Conservation (phyloP, 2,888 invertebrate genomes). For the Lampropteryx suffumata region DNA sequence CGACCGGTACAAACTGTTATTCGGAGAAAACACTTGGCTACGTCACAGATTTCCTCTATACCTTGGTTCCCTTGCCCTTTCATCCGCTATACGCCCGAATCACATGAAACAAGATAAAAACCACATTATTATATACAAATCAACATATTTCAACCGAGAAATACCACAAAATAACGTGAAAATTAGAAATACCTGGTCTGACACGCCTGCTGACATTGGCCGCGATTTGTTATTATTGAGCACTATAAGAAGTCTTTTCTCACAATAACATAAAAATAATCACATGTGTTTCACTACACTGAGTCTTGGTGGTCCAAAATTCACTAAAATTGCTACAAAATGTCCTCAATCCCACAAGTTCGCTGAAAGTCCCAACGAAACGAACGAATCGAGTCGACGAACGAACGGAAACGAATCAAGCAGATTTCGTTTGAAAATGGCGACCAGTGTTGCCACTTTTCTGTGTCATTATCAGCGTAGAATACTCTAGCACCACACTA, state of each 20-base stretch:
- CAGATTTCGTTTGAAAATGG: constrained; percentile 75
- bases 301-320: constrained; percentile 46
- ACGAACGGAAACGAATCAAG: constrained; percentile 30
- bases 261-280: constrained; percentile 72
- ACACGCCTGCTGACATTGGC: constrained; percentile 96
- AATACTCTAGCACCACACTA: too few relatives aligned
- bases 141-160: constrained; percentile 55
- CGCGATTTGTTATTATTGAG: constrained; percentile 82
- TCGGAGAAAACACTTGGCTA: constrained; percentile 74
- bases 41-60: constrained; percentile 78
- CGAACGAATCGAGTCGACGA: not conserved
- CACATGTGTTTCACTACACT: constrained; percentile 79
- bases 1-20: constrained; percentile 67
- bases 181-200: constrained; percentile 90
- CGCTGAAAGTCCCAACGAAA: constrained; percentile 55
- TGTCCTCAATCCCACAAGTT: constrained; percentile 66
- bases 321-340: constrained; percentile 43
- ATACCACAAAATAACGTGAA: constrained; percentile 79
- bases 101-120: constrained; percentile 83
- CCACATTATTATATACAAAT: constrained; percentile 45
- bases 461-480: too few relatives aligned
- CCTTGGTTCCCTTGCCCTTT: constrained; percentile 94
- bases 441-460: too few relatives aligned
- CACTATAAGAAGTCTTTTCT: constrained; percentile 72
- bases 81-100: constrained; percentile 86